phyloP scores from a whole-genome alignment of 92 coral and sea anemone genomes.

The Plumapathes pennacea region DNA sequence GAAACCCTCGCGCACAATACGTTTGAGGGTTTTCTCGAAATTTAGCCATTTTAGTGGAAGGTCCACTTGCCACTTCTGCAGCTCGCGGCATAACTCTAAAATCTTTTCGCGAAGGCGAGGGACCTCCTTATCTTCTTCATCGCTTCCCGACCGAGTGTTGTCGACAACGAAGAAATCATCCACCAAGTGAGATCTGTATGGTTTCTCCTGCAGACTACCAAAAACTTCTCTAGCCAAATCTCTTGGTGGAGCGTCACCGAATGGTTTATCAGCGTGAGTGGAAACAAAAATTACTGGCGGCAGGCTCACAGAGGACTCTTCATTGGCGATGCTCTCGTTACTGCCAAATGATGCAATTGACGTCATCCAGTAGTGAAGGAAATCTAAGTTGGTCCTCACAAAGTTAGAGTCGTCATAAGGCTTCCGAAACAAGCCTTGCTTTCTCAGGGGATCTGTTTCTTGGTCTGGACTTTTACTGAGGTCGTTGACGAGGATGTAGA shows the following conservation, averaged over 20 bases:
- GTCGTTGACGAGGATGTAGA: constrained; percentile 52
- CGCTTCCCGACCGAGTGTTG: constrained; percentile 35
- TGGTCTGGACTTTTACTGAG: constrained; percentile 31
- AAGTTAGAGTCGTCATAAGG: constrained; percentile 14
- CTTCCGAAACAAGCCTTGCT: constrained; percentile 23
- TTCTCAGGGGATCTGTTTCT: constrained; percentile 34
- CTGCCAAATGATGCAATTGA: constrained; percentile 26
- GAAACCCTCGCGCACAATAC: constrained; percentile 6
- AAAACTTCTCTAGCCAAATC: constrained; percentile 28
- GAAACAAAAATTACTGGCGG: constrained; percentile 62
- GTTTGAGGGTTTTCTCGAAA: constrained; percentile 44
- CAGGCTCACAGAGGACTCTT: constrained; percentile 3
- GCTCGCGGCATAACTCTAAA: constrained; percentile 15
- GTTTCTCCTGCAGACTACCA: constrained; percentile 12
- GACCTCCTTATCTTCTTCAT: constrained; percentile 21
- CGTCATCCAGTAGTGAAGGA: constrained; percentile 60
- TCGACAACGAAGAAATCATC: constrained; percentile 37
- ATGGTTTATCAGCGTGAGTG: constrained; percentile 57
- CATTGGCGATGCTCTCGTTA: neutral
- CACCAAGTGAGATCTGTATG: constrained; percentile 9
- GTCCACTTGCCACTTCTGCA: constrained; percentile 11
- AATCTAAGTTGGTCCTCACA: constrained; percentile 40
- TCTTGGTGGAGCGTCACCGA: constrained; percentile 8
- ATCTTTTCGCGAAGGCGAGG: constrained; percentile 26
- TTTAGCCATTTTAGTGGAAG: constrained; percentile 49